Evolutionary conservation across 2,797 vertebrate species (phyloP).

Genomic region (Poecilia velifera): DNA sequence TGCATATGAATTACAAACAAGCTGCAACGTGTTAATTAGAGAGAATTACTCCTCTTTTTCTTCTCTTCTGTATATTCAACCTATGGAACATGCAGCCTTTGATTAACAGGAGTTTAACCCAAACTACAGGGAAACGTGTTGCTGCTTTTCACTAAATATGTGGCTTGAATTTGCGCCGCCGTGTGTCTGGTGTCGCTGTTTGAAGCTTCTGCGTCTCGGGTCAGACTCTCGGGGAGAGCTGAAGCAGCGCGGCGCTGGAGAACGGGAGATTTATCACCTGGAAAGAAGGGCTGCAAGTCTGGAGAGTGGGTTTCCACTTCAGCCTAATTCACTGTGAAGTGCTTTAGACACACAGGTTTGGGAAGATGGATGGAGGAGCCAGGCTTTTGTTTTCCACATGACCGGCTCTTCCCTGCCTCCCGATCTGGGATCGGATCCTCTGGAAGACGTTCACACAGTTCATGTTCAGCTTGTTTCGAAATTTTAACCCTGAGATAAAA

Average conservation of each 20-base stretch:
- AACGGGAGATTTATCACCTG: slow-evolving; percentile 59
- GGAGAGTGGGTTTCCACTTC: slow-evolving; percentile 62
- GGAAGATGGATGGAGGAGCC: slow-evolving; percentile 55
- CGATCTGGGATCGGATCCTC: slow-evolving; percentile 33
- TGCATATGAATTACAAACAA: slow-evolving; percentile 28
- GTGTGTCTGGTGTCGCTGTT: background rate
- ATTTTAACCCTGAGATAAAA: background rate
- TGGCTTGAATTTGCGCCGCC: background rate
- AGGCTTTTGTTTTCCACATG: slow-evolving; percentile 40
- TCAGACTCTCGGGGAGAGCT: slow-evolving; percentile 3
- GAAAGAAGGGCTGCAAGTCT: slow-evolving; percentile 62
- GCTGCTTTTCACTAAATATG: background rate
- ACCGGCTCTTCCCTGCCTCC: slow-evolving; percentile 42
- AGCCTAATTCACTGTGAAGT: slow-evolving; percentile 72
- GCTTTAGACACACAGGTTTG: slow-evolving; percentile 55
- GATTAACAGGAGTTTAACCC: background rate
- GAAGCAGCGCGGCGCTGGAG: slow-evolving; percentile 19
- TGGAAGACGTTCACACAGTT: slow-evolving; percentile 12
- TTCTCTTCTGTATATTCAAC: background rate
- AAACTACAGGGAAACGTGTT: background rate
- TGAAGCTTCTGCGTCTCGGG: background rate
- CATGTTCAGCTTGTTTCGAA: slow-evolving; percentile 12
- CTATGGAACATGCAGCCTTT: background rate
- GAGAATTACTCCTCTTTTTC: slow-evolving; percentile 2
- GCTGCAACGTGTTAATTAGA: slow-evolving; percentile 30